Base-by-base conservation (phyloP, 2,113 vertebrate genomes). In the Lepus americanus region DNA sequence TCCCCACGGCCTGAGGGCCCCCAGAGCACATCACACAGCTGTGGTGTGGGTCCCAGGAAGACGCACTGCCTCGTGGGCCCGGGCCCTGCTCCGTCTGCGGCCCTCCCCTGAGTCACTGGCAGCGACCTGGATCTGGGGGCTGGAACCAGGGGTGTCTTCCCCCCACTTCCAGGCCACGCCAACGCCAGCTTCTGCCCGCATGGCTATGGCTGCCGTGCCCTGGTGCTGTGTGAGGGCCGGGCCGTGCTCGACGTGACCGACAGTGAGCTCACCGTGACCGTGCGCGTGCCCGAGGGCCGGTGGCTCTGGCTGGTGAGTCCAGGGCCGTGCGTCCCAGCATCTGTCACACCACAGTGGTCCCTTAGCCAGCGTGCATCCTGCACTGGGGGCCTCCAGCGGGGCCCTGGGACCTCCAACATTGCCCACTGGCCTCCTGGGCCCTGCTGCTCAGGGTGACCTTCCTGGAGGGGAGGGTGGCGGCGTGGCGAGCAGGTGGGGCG, bases 141-240 rank as follows among this genome's bases (percentile, higher is more conserved):
- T 22, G 63, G n/a, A 11, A 25, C 61, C 6, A 7, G 19, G 10
- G 7, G 19, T 11, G 23, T 19, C 9, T 27, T 61, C 27, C 23
- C 17, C 44, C 19, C 19, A 9, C 13, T 96, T 96, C 87, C 98
- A 99, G 99, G 99, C 53, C 98, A 99, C 0, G 98, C 98, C 98
- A 99, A 98, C 0, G 99, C 98, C 9, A 98, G 99, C 53, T 99
- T 99, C 98, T 99, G 99, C 91, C 99, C 99, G 0, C 99, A 99
- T 4, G 99, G 98, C 23, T 99, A 99, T 0, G 99, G 99, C 73
- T 99, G 99, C 95, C 99, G 99, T 9, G 98, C 98, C 86, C 97
- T 99, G 95, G 98, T 99, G 72, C 97, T 99, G 63, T 98, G 99
- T 0, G 99, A 99, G 97, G 98, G 99, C 44, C 98, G 98, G 73